Evolutionary conservation across 1,140 invertebrate genomes (phyloP), one percentile per base, ranked within the genome.

Genomic region (Scaptomyza graminum): DNA sequence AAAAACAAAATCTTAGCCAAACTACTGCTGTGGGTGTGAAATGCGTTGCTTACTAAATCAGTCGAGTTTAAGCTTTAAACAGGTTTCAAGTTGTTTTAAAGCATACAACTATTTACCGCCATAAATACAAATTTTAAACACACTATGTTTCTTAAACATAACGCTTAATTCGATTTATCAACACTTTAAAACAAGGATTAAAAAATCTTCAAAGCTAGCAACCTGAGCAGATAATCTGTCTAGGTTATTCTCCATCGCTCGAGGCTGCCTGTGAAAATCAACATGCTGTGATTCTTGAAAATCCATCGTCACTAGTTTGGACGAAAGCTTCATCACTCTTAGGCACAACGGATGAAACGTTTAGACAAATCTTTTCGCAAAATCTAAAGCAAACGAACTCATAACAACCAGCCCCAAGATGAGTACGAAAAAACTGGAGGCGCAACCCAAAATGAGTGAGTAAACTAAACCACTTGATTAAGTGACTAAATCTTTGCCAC

Each of bases 301-400:
- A 39, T 16, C 13, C 11, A 13, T 39, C 9, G 11, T 1, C 46
- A 16, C 15, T 43, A 25, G 41, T 15, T n/a, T 5, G 5, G 2
- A 4, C 8, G 44, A 46, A 60, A 39, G 11, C 31, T 9, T 28
- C 31, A 13, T 49, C 43, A 37, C 31, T 51, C 44, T 60, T 13
- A 28, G 7, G 31, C 37, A 25, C 11, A 13, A 16, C n/a, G 13
- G 37, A 54, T 55, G 46, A 52, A 84, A 55, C 70, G 52, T 69
- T 87, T 87, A 87, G 63, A 78, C 74, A 85, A 85, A 85, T 87
- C 82, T 88, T 22, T 22, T 1, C 18, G 2, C 18, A 22, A 22
- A 1, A 87, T 87, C 79, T 88, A 64, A 54, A 59, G 75, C 67
- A 87, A 82, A 88, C 75, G 82, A 79, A 76, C 79, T 87, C 81